These are phyloP conservation scores for Podarcis raffonei DNA, from an alignment of 2,113 vertebrate genomes.

Conservation along the genomic window DNA sequence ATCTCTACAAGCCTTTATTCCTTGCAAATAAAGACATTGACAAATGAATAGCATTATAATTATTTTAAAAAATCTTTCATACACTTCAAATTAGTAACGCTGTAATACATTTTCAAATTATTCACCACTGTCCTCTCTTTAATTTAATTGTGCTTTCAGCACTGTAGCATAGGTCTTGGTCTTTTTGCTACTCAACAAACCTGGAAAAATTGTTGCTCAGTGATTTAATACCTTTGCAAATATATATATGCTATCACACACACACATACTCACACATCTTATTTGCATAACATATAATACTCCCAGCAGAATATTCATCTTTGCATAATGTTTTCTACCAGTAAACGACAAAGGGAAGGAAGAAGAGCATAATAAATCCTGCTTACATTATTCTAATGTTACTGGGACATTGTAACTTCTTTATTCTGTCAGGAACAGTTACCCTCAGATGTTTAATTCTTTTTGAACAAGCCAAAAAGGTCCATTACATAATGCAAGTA, in stretches of 20 bases:
- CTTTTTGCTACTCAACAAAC: conserved; percentile 5
- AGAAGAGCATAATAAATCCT: conserved; percentile 20
- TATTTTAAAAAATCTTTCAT: conserved; percentile 7
- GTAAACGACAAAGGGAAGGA: conserved; percentile 32
- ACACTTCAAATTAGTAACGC: conserved; percentile 4
- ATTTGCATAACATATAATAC: conserved; percentile 36
- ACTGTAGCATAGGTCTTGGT: background rate
- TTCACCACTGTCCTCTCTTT: background rate
- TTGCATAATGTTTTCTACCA: conserved; percentile 24
- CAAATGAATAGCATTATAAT: conserved; percentile 12
- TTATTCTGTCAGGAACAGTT: conserved; percentile 39
- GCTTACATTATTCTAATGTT: conserved; percentile 38
- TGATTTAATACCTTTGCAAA: conserved; percentile 40
- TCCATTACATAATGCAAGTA: conserved; percentile 36
- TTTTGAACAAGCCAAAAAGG: conserved; percentile 17
- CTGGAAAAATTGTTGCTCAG: conserved; percentile 37
- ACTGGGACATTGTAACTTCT: conserved; percentile 21
- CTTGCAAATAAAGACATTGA: conserved; percentile 1
- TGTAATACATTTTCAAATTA: conserved; percentile 9
- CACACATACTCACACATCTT: background rate
- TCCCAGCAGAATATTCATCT: conserved; percentile 20
- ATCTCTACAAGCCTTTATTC: background rate
- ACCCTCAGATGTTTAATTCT: conserved; percentile 27
- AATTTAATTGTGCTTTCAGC: background rate
- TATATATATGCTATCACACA: background rate